Percentiles rank a stretch among this genome's conserved stretches.
These are phyloP conservation scores for Zosterops hypoxanthus DNA, from an alignment of 2,113 vertebrate genomes.

Conservation along the genomic window DNA sequence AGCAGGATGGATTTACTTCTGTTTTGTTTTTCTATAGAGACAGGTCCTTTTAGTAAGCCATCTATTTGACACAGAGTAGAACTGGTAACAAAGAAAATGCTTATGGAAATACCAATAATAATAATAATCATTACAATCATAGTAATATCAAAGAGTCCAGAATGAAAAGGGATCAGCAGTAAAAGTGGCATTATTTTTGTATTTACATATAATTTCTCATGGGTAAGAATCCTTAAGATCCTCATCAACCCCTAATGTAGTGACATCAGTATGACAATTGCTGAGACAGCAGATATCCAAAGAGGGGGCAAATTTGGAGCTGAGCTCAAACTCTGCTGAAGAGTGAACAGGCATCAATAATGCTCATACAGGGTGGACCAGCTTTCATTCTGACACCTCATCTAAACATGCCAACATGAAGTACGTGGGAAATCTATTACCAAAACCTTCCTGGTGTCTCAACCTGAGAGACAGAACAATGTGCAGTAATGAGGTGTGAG, in stretches of 20 bases:
- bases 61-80: conserved; percentile 1
- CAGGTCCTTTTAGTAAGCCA: conserved; percentile 27
- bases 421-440: not conserved
- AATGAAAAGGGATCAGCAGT: not conserved
- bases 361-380: not conserved
- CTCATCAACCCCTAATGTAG: not conserved
- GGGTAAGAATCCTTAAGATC: not conserved
- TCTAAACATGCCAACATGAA: not conserved
- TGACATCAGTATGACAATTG: not conserved
- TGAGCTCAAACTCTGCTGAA: not conserved
- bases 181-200: not conserved
- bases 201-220: not conserved
- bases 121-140: not conserved
- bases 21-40: not conserved
- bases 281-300: accelerated
- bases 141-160: not conserved
- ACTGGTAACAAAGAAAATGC: not conserved
- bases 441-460: not conserved
- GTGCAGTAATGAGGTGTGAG: conserved; percentile 45
- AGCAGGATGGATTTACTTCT: conserved; percentile 5
- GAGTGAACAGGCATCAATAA: not conserved
- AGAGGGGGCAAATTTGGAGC: not conserved
- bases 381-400: conserved; percentile 26
- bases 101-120: not conserved
- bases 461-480: not conserved